Base-by-base conservation (phyloP, 2,113 vertebrate genomes). In the Corythoichthys intestinalis region DNA sequence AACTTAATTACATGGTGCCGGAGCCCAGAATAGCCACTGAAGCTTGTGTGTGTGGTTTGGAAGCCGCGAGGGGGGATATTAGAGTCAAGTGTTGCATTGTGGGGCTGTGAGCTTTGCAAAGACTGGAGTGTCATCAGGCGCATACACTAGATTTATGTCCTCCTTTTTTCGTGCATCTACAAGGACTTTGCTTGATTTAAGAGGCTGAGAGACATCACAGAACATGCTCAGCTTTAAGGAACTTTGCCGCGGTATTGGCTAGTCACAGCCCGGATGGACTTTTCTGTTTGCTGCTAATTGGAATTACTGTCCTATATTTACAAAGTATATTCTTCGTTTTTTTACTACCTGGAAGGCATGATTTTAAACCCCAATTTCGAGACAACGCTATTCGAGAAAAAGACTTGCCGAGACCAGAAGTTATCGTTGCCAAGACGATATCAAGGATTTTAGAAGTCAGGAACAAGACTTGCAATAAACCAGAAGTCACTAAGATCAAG, bases 1-100 rank as follows among this genome's bases (percentile, higher is more conserved):
- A 86, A 78, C 81, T 83, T 86, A 90, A 90, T 90, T 88, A 86
- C 86, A 82, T 70, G 71, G 76, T 53, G 72, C 68, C 13, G 53
- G 66, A 63, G 78, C 88, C 71, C 54, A 83, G 84, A 85, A 81
- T 78, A 84, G 76, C 72, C 38, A 52, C 57, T 20, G 39, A 85
- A 75, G 78, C 48, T 77, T 49, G 66, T 11, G 14, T 47, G 10
- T 41, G 65, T 11, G 47, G 14, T 66, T 56, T 71, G 35, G 41
- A 4, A 28, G 69, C 68, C 64, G 59, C 2, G 63, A 76, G 73
- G 70, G 58, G 74, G 52, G 74, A 72, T 73, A 76, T 79, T 77
- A 65, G 73, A 77, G 73, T 71, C 41, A 64, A 39, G 73, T 74
- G 73, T 78, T 76, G 82, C 73, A 66, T 77, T 76, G 78, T 77